Conservation (phyloP, 2,113 vertebrate species). For the Gallinago undulata region DNA sequence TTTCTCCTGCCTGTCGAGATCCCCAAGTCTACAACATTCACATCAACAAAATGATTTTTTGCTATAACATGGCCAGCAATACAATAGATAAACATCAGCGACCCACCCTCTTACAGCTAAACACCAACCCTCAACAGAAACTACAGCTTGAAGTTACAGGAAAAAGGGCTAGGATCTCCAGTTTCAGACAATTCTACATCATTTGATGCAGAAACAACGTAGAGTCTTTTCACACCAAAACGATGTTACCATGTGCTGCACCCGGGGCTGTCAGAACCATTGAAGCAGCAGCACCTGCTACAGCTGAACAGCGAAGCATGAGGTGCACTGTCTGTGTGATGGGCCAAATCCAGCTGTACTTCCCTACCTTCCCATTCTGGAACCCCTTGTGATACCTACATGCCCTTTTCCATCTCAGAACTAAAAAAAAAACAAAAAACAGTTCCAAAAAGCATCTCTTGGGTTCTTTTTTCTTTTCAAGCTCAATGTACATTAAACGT, state of each 20-base stretch:
- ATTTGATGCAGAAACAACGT: not conserved
- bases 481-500: not conserved
- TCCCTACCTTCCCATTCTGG: not conserved
- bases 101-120: not conserved
- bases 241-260: rapidly evolving
- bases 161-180: not conserved
- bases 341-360: not conserved
- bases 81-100: not conserved
- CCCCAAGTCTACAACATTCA: not conserved
- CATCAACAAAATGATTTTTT: not conserved
- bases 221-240: not conserved
- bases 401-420: not conserved
- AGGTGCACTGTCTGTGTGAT: rapidly evolving
- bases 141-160: not conserved
- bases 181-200: not conserved
- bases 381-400: not conserved
- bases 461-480: not conserved
- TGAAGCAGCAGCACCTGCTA: not conserved
- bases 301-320: rapidly evolving
- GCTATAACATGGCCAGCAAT: not conserved
- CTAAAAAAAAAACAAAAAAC: not conserved
- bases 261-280: not conserved
- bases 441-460: not conserved
- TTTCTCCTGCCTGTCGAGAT: not conserved
- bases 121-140: not conserved